Evolutionary conservation across 92 coral and sea anemone species (phyloP).

Genomic region (Porites lobata): DNA sequence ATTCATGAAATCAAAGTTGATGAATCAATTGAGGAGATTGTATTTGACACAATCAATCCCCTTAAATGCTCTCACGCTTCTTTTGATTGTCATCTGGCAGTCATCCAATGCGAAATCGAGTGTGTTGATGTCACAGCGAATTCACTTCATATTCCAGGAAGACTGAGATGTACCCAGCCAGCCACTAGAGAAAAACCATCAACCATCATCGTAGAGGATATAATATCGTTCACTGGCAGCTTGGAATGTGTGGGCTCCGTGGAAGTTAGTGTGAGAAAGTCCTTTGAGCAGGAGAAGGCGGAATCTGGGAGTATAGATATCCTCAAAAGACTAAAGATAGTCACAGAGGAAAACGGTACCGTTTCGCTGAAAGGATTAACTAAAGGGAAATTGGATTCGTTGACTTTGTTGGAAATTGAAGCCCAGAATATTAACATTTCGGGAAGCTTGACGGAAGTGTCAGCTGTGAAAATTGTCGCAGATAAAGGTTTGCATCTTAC

Average conservation of each 20-base stretch:
- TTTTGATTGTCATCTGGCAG: slow-evolving; percentile 55
- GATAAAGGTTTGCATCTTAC: slow-evolving; percentile 58
- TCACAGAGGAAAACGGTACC: slow-evolving; percentile 54
- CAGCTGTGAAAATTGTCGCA: slow-evolving; percentile 48
- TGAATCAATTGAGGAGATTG: slow-evolving; percentile 53
- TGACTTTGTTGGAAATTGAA: slow-evolving; percentile 44
- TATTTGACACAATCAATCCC: slow-evolving; percentile 51
- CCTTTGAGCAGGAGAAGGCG: slow-evolving; percentile 56
- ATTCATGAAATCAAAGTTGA: slow-evolving; percentile 52
- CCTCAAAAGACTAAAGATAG: slow-evolving; percentile 45
- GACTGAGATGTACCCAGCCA: slow-evolving; percentile 60
- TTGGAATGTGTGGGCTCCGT: slow-evolving; percentile 67
- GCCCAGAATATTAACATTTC: slow-evolving; percentile 56
- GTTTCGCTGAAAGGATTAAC: slow-evolving; percentile 60
- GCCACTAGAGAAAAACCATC: slow-evolving; percentile 43
- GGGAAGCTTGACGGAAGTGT: slow-evolving; percentile 57
- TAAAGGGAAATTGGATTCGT: slow-evolving; percentile 56
- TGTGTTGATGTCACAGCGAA: slow-evolving; percentile 60
- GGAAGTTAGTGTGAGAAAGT: slow-evolving; percentile 53
- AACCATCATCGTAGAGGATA: slow-evolving; percentile 52
- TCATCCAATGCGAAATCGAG: slow-evolving; percentile 57
- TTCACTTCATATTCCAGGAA: slow-evolving; percentile 49
- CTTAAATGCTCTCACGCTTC: slow-evolving; percentile 55
- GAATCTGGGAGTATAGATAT: slow-evolving; percentile 47
- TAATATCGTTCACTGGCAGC: slow-evolving; percentile 39